Base-by-base conservation (phyloP, 1,140 invertebrate species). In the Lineus longissimus region DNA sequence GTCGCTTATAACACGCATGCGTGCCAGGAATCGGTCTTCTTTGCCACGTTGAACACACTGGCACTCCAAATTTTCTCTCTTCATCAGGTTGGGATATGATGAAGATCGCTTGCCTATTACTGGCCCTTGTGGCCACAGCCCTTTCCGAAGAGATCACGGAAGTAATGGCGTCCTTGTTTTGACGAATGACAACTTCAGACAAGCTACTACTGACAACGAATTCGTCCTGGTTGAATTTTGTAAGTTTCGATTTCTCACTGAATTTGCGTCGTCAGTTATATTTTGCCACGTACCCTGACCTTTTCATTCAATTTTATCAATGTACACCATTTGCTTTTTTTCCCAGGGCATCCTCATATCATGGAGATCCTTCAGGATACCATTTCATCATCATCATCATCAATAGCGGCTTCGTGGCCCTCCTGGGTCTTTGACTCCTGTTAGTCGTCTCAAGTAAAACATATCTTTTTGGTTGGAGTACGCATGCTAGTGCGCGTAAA, bases 221-320 rank as follows among this genome's bases (percentile, higher is more conserved):
- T 91, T 86, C 82, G 82, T 98, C 70, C 86, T 98, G 45, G 89
- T 98, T 27, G 94, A 98, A 87, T 98, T 98, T 83, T 98, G 95
- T 97, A 87, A 97, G 94, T 94, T n/a, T n/a, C n/a, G n/a, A n/a
- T n/a, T n/a, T n/a, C n/a, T n/a, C n/a, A 57, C 11, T 27, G 27
- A 25, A n/a, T 11, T 7, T n/a, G 17, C n/a, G 23, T 27, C 27
- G 55, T 57, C 23, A 7, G 23, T 29, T 19, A 27, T 25, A 19
- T 29, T 55, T 30, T n/a, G 41, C n/a, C n/a, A n/a, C n/a, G n/a
- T n/a, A n/a, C n/a, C n/a, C n/a, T n/a, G n/a, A n/a, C n/a, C n/a
- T n/a, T n/a, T n/a, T n/a, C n/a, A n/a, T n/a, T n/a, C n/a, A n/a
- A n/a, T n/a, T n/a, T n/a, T n/a, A n/a, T n/a, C n/a, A n/a, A n/a